Evolutionary conservation across 1,140 invertebrate species (phyloP).

Genomic region (Chironomus tepperi): DNA sequence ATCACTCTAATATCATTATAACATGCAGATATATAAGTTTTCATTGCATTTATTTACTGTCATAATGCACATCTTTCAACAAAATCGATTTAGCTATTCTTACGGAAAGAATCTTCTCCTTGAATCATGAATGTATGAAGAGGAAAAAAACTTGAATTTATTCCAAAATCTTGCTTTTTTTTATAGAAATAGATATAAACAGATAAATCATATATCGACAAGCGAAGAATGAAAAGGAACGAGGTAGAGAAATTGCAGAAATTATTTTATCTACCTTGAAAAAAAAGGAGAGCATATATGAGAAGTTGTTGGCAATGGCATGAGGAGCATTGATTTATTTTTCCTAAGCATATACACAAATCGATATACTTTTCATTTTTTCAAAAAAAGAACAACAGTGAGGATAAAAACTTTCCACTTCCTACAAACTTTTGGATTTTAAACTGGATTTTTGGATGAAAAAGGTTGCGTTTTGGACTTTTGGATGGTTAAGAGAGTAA

Average conservation of each 20-base stretch:
- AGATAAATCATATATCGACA: slow-evolving; percentile 13
- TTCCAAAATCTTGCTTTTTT: too few relatives aligned
- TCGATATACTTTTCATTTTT: neutral
- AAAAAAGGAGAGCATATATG: neutral
- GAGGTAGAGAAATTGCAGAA: neutral
- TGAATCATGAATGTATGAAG: too few relatives aligned
- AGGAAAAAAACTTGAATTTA: too few relatives aligned
- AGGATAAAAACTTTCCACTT: neutral
- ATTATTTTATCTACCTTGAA: slow-evolving; percentile 8
- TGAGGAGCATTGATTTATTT: neutral
- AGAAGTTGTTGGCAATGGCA: too few relatives aligned
- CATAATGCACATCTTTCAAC: too few relatives aligned
- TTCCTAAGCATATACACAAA: neutral
- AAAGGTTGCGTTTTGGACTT: too few relatives aligned
- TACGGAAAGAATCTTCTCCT: too few relatives aligned
- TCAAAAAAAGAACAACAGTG: neutral
- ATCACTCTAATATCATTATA: too few relatives aligned
- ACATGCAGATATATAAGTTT: too few relatives aligned
- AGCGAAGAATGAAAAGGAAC: neutral
- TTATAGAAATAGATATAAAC: neutral
- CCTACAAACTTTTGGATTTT: neutral
- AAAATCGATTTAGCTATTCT: too few relatives aligned
- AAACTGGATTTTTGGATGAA: neutral
- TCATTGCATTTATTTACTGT: too few relatives aligned
- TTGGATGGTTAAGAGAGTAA: too few relatives aligned